Base-by-base conservation (phyloP, 2,888 invertebrate genomes). In the Pardosa pseudoannulata region DNA sequence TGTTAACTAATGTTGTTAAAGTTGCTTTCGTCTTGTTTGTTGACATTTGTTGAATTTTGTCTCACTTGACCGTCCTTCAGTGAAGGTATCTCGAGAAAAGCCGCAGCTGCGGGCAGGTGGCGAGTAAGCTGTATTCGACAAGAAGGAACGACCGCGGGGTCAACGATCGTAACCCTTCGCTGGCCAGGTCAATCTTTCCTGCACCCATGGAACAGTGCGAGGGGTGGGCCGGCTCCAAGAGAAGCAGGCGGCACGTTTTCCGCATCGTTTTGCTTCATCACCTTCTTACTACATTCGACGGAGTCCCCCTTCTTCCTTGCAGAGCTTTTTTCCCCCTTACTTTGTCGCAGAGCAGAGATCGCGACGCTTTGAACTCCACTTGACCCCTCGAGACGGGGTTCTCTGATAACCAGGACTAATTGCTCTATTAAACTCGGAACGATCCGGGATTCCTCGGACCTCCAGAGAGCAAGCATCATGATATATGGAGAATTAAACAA, bases 91-190 rank as follows among this genome's bases (percentile, higher is more conserved):
- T 16, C 41, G 2, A 9, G 16, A 46, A 46, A 13, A 46, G 16
- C 16, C 41, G 41, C 41, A 46, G 2, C 41, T 46, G 56, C 56
- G 56, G 23, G 16, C 23, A 19, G 56, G 56, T 56, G 56, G 5
- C 16, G 46, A 2, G n/a, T 23, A 19, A 46, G 41, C 16, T 23
- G 56, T 23, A 5, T 23, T 2, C 1, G 23, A 23, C 9, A 46
- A 16, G 56, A 56, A 56, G 56, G 23, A 56, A 56, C 23, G 23
- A 56, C 56, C 16, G 16, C 23, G 6, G 64, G 86, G 87, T 79
- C 87, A 87, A 87, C 80, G 87, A 65, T 87, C 87, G 87, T 87
- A 87, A 87, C 87, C 87, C 87, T 87, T 67, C 79, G 87, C 80
- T 87, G 87, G 87, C 80, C 80, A 78, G 87, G 87, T 80, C 87